Evolutionary conservation across 2,113 vertebrate species (phyloP), one percentile per base, ranked within the genome.

Genomic region (Paedocypris sp.): DNA sequence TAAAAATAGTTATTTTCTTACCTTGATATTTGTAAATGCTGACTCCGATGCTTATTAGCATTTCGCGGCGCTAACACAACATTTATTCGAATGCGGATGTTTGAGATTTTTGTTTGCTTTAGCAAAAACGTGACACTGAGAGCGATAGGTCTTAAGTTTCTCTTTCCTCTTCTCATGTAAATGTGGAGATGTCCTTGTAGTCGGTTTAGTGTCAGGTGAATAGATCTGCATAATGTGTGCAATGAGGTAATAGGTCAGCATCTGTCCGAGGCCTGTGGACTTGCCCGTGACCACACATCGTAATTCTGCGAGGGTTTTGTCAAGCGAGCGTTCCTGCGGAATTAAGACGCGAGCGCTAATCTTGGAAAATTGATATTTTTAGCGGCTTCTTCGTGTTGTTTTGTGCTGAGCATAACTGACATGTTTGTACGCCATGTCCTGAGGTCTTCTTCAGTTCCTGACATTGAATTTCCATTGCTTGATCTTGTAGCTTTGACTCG

Each of bases 241-340:
- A 69, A 68, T 59, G 53, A 68, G 66, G 59, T 68, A 57, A 62
- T 50, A 68, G 53, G 66, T 64, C 66, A 64, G 23, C 62, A 49
- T 38, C 25, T 51, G 32, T 57, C 47, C 42, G 11, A 52, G 49
- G 28, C 19, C 36, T 33, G 26, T 41, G 15, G 35, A 29, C 26
- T 11, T 43, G 43, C 9, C 16, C 38, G 28, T 52, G 53, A 64
- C 28, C n/a, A 25, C 38, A 67, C 35, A 45, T 60, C 39, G 33
- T 36, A 15, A 63, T 52, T 59, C 52, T 52, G 52, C 38, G 35
- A 59, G 46, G 39, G 36, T 47, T 59, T 64, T 52, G 29, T 58
- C 16, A 47, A 29, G 13, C 26, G 12, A 56, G 47, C 9, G 25
- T 13, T 19, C 43, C 36, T 59, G 25, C 29, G 25, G 28, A 32